Evolutionary conservation across 1,140 invertebrate genomes (phyloP), one percentile per base, ranked within the genome.

Genomic region (Pseudomyrmex concolor): DNA sequence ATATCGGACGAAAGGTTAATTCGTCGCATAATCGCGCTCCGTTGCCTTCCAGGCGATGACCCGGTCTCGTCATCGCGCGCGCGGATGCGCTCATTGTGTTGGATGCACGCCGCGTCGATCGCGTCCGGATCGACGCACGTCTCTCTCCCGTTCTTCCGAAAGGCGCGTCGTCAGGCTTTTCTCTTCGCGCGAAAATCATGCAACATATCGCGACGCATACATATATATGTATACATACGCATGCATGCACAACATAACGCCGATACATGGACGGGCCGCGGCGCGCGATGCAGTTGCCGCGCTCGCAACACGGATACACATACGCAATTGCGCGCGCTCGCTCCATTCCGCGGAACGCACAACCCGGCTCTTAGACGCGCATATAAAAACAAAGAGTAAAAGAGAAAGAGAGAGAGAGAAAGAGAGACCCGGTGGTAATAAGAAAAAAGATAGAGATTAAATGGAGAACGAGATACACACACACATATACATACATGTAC

Each of bases 221-320:
- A 22, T 19, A 45, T 19, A 45, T n/a, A 43, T 22, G 81, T 60
- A 13, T 13, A 10, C 22, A 25, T 50, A 62, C 63, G 22, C 22
- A 60, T 62, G 50, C 51, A 68, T 66, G 22, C n/a, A 55, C 48
- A 55, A 34, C 22, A 43, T 25, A 25, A 25, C 17, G 50, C 78
- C 72, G 59, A 73, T 60, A 67, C 80, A 25, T 25, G 84, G 68
- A 7, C 34, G 34, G 50, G 70, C 67, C 77, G 84, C 64, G 10
- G 55, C 60, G 63, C 54, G 48, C 50, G 50, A 25, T 63, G 81
- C 74, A 74, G n/a, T 70, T 70, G 70, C 72, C n/a, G 48, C 68
- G 34, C 60, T 64, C 63, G 72, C 59, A 54, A 83, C 63, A 64
- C 25, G 70, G 51, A 54, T 15, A 17, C 55, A 55, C 45, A 71